Percentiles rank a stretch among this genome's conserved stretches.
These are phyloP conservation scores for Sphinx pinastri DNA, from an alignment of 2,888 invertebrate genomes.

Conservation along the genomic window DNA sequence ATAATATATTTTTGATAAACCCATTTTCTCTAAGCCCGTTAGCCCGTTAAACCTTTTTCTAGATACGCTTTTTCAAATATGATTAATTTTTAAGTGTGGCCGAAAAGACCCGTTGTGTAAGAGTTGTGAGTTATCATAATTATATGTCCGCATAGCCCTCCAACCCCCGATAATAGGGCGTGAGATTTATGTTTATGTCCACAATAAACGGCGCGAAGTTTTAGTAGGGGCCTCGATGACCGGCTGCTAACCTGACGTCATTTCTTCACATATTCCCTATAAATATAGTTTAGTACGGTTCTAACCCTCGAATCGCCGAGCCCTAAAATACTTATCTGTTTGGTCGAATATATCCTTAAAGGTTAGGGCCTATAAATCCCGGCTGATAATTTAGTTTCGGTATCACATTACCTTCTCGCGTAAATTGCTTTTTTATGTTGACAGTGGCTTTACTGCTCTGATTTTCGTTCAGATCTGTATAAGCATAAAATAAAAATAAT, in stretches of 20 bases:
- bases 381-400: slow-evolving; percentile 29
- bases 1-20: neutral
- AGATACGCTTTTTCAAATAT: neutral
- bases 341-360: slow-evolving; percentile 27
- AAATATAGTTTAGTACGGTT: slow-evolving; percentile 31
- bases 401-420: slow-evolving; percentile 19
- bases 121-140: slow-evolving; percentile 51
- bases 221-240: slow-evolving; percentile 50
- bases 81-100: slow-evolving; percentile 26
- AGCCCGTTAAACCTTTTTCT: neutral
- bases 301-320: slow-evolving; percentile 23
- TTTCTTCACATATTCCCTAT: slow-evolving; percentile 42
- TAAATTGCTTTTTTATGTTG: slow-evolving; percentile 24
- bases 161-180: slow-evolving; percentile 58
- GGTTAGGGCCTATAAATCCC: slow-evolving; percentile 30
- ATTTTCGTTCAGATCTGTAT: neutral
- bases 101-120: slow-evolving; percentile 19
- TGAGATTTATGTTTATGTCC: slow-evolving; percentile 61
- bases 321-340: slow-evolving; percentile 28
- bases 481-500: neutral
- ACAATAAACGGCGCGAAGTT: slow-evolving; percentile 59
- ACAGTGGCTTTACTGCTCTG: slow-evolving; percentile 19
- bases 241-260: slow-evolving; percentile 50
- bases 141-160: slow-evolving; percentile 51
- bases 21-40: neutral